Base-by-base conservation (phyloP, 2,888 invertebrate genomes). In the Drosophila antonietae region DNA sequence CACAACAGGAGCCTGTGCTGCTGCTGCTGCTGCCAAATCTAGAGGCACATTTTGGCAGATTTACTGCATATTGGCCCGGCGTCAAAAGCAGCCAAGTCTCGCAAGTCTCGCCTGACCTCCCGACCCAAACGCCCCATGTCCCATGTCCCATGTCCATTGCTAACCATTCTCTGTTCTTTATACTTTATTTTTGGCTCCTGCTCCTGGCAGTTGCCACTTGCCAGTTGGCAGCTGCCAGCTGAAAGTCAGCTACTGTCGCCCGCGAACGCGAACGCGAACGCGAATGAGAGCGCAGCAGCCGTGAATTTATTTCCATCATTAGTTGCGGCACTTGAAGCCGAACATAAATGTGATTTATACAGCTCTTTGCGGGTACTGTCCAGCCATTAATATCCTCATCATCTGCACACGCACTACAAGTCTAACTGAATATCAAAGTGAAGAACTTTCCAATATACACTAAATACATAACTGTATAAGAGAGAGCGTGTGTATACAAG, bases 21-120 rank as follows among this genome's bases (percentile, higher is more conserved):
- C 47, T 35, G 39, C 39, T 39, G 49, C 47, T 62, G 60, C 78
- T 59, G 89, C 88, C 87, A 88, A 88, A 83, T 86, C 88, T 87
- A 86, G 83, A 88, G 83, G 83, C 90, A 89, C 88, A 90, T 90
- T 82, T 90, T 88, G 90, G 89, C 89, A 91, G 91, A 92, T 92
- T 92, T 92, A 92, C 92, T 92, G 92, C 92, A 92, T 92, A 92
- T 92, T 92, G 92, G 92, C 90, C 91, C 81, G 91, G 89, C 91
- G 91, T 92, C 92, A 92, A 91, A 91, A 90, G 86, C 91, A 91
- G 88, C 84, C 84, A 76, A 83, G 73, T 73, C 75, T 74, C 77
- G 69, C 70, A 72, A 76, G 77, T 81, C 64, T 67, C 46, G 52
- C 57, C 76, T 63, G 62, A 66, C 57, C 68, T 28, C 60, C 35